A percentile compares a stretch with the other conserved stretches of the same genome.
Conservation (phyloP, 2,113 vertebrate genomes). For the Trichechus manatus region DNA sequence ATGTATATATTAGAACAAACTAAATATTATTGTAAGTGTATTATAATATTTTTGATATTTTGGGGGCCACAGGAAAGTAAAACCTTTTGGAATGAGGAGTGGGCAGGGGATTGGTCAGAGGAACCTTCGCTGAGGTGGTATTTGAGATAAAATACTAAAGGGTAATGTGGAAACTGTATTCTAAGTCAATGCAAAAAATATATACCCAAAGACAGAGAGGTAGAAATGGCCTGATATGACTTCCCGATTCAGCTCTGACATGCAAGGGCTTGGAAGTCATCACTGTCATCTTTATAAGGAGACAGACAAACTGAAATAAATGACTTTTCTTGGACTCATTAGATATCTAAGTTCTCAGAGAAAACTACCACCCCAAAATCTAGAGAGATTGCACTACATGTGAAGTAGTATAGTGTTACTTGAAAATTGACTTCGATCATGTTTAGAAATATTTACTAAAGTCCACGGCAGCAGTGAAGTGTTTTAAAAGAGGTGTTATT, state of each 20-base stretch:
- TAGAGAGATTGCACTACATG: neutral
- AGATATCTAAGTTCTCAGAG: neutral
- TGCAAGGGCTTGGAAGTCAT: neutral
- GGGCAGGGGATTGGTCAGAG: neutral
- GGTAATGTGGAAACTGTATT: slow-evolving; percentile 18
- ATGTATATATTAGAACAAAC: neutral
- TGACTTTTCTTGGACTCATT: neutral
- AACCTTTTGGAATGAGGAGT: neutral
- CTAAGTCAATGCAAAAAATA: neutral
- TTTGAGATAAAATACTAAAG: neutral
- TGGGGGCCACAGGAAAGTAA: neutral
- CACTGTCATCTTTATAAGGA: neutral
- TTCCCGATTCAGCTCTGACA: neutral
- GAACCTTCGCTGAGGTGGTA: neutral
- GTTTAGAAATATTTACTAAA: neutral
- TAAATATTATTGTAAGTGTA: neutral
- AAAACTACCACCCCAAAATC: neutral
- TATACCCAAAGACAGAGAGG: neutral
- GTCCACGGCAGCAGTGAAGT: neutral
- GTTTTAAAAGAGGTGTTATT: neutral
- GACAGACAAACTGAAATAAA: neutral
- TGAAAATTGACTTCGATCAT: too few relatives aligned
- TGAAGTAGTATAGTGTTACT: too few relatives aligned
- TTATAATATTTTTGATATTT: neutral
- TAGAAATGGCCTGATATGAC: neutral